phyloP scores from a whole-genome alignment of 2,888 invertebrate genomes.

The Cinara cedri region DNA sequence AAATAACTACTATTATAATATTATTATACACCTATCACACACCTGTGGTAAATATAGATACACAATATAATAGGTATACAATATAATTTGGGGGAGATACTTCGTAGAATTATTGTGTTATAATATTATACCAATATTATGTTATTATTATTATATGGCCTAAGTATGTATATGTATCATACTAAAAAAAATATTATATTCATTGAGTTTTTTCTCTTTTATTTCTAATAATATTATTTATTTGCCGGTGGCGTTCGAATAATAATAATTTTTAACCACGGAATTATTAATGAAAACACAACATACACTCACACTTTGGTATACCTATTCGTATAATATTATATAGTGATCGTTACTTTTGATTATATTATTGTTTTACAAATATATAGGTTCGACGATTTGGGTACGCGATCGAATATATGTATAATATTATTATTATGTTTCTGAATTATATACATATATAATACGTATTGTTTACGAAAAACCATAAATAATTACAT shows the following conservation, averaged over 20 bases:
- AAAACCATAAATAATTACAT: constrained; percentile 51
- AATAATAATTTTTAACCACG: constrained; percentile 15
- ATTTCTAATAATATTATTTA: neutral
- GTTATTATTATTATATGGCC: constrained; percentile 8
- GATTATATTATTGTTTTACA: constrained; percentile 40
- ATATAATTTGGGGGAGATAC: too few species aligned
- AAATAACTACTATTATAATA: too few species aligned
- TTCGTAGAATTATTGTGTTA: too few species aligned
- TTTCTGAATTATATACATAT: too few species aligned
- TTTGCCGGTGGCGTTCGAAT: neutral
- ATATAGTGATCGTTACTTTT: constrained; percentile 16
- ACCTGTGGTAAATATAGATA: constrained; percentile 26
- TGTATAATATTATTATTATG: neutral
- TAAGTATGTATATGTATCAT: too few species aligned
- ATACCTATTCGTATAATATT: neutral
- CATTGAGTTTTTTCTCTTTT: constrained; percentile 18
- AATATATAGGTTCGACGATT: constrained; percentile 42
- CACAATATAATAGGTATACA: neutral
- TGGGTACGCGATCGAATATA: constrained; percentile 28
- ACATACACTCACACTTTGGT: neutral
- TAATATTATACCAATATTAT: neutral
- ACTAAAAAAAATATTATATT: constrained; percentile 8
- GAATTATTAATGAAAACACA: constrained; percentile 42
- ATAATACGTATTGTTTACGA: constrained; percentile 34
- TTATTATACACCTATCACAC: too few species aligned